phyloP scores from a whole-genome alignment of 1,140 invertebrate species.

The Oreohelix idahoensis region DNA sequence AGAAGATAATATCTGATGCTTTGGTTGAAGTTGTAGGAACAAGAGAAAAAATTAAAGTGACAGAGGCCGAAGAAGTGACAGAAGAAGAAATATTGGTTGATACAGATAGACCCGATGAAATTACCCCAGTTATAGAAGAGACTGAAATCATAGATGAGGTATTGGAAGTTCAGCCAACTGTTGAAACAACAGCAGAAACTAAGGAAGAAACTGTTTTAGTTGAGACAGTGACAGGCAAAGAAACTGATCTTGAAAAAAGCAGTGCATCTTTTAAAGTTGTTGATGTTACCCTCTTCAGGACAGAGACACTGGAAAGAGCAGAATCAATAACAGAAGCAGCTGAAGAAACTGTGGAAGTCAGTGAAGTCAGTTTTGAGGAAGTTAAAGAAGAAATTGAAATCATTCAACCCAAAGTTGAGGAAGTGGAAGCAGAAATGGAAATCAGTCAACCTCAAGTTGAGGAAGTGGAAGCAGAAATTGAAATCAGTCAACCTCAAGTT shows the following conservation, averaged over 20 bases:
- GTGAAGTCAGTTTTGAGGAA: neutral
- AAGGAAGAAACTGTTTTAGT: slow-evolving; percentile 23
- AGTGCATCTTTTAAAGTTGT: neutral
- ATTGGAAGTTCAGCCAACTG: slow-evolving; percentile 41
- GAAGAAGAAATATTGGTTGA: neutral
- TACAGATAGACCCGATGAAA: neutral
- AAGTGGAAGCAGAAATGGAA: slow-evolving; percentile 27
- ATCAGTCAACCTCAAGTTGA: slow-evolving; percentile 41
- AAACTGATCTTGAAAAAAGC: neutral
- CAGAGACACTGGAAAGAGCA: neutral
- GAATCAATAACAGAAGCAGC: neutral
- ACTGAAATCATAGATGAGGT: slow-evolving; percentile 18
- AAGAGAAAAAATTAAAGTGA: neutral
- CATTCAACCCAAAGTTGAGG: slow-evolving; percentile 1
- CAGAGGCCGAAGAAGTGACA: slow-evolving; percentile 27
- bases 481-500: slow-evolving; percentile 1
- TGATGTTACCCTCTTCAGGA: neutral
- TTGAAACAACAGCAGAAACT: slow-evolving; percentile 32
- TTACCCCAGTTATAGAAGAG: neutral
- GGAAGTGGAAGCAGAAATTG: slow-evolving; percentile 27
- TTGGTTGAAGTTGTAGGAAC: neutral
- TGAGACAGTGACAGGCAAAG: slow-evolving; percentile 6
- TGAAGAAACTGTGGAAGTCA: slow-evolving; percentile 25
- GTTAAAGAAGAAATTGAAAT: slow-evolving; percentile 34
- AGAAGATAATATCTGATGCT: neutral